Evolutionary conservation across 2,797 vertebrate genomes (phyloP).

Genomic region (Pipistrellus kuhlii): DNA sequence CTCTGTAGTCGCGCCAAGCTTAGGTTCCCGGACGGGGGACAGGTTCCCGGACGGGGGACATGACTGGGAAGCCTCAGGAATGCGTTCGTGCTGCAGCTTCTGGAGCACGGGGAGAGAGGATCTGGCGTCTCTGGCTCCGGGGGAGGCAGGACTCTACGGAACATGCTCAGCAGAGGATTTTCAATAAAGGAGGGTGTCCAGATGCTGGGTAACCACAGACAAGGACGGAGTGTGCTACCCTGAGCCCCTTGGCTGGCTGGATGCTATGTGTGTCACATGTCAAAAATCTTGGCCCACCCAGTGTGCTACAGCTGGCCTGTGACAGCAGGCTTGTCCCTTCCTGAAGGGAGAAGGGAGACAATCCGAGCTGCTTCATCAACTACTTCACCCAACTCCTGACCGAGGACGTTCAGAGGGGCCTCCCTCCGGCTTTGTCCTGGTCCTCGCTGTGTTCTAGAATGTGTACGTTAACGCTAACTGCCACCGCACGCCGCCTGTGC

Average conservation of each 20-base stretch:
- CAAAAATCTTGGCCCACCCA: fast-evolving
- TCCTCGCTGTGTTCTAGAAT: background rate
- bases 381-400: background rate
- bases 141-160: background rate
- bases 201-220: background rate
- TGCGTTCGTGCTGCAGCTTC: background rate
- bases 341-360: background rate
- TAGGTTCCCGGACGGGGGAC: background rate
- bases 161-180: background rate
- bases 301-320: fast-evolving
- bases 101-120: background rate
- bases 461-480: background rate
- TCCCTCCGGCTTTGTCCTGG: background rate
- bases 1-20: background rate
- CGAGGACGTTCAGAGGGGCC: background rate
- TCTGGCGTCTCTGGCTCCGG: background rate
- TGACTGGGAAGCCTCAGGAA: background rate
- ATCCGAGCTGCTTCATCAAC: background rate
- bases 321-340: background rate
- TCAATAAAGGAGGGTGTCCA: background rate
- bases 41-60: background rate
- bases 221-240: fast-evolving
- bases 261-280: fast-evolving
- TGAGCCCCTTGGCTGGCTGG: too few species aligned
- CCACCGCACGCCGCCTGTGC: too few species aligned